Conservation (phyloP, 1,140 invertebrate genomes). For the Papilio helenus region DNA sequence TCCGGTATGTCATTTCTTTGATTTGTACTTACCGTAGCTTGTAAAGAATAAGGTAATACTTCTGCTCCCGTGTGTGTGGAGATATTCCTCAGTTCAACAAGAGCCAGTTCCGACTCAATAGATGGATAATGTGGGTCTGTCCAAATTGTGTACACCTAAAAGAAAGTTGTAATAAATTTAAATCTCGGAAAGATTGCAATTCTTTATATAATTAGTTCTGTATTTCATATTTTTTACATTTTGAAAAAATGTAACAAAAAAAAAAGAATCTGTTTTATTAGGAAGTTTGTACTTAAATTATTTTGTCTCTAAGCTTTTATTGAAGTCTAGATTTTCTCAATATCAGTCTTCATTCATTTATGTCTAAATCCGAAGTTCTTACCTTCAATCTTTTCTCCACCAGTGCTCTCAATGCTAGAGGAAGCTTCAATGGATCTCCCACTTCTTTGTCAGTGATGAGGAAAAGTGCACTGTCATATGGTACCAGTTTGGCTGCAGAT, state of each 20-base stretch:
- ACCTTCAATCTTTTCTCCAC: constrained; percentile 83
- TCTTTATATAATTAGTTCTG: background rate
- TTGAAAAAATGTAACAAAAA: too few relatives aligned
- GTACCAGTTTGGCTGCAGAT: constrained; percentile 80
- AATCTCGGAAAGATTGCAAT: background rate
- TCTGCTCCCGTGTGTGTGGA: constrained; percentile 72
- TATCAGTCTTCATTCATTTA: background rate
- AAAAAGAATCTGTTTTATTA: too few relatives aligned
- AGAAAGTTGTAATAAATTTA: background rate
- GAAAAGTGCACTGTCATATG: constrained; percentile 85
- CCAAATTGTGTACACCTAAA: constrained; percentile 76
- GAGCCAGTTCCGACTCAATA: constrained; percentile 54
- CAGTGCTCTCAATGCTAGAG: constrained; percentile 80
- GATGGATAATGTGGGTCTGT: constrained; percentile 67
- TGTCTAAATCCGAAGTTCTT: constrained; percentile 6
- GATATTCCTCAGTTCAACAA: constrained; percentile 67
- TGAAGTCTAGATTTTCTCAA: background rate
- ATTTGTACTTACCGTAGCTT: constrained; percentile 57
- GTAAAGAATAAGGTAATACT: constrained; percentile 66
- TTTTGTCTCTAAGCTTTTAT: too few relatives aligned
- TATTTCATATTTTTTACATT: too few relatives aligned
- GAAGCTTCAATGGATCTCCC: constrained; percentile 77
- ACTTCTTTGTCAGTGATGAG: constrained; percentile 80
- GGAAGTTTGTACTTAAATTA: too few relatives aligned
- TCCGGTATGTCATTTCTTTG: background rate